Evolutionary conservation across 1,140 invertebrate genomes (phyloP).

Genomic region (Lucilia cuprina): DNA sequence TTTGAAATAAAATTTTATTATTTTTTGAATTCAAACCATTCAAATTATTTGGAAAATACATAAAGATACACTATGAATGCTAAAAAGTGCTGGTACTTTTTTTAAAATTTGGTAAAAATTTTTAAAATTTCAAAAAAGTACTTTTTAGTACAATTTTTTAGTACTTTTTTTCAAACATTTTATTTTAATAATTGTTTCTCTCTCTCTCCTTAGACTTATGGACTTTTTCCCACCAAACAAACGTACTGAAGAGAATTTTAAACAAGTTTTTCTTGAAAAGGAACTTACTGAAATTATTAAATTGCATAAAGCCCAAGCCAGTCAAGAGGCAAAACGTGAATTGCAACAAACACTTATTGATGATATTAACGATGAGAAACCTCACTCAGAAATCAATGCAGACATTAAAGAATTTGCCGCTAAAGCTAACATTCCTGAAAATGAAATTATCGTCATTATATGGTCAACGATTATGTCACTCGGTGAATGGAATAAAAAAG

Average conservation of each 20-base stretch:
- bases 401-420: conserved; percentile 86
- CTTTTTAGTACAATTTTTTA: no score
- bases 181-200: not conserved
- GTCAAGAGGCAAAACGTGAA: conserved; percentile 84
- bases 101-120: no score
- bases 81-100: no score
- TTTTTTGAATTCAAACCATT: no score
- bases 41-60: no score
- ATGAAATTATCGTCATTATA: conserved; percentile 84
- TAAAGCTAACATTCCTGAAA: conserved; percentile 83
- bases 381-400: conserved; percentile 80
- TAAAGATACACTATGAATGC: no score
- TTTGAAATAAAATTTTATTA: no score
- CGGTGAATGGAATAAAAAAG: conserved; percentile 98
- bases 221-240: conserved; percentile 94
- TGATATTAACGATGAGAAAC: conserved; percentile 82
- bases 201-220: conserved; percentile 71
- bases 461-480: conserved; percentile 94
- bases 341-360: conserved; percentile 78
- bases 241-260: conserved; percentile 87
- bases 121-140: no score
- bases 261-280: conserved; percentile 82
- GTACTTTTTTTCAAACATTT: not conserved
- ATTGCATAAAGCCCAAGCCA: conserved; percentile 88
- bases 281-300: conserved; percentile 87